Conservation (phyloP, 2,797 vertebrate genomes). For the Lagorchestes hirsutus region DNA sequence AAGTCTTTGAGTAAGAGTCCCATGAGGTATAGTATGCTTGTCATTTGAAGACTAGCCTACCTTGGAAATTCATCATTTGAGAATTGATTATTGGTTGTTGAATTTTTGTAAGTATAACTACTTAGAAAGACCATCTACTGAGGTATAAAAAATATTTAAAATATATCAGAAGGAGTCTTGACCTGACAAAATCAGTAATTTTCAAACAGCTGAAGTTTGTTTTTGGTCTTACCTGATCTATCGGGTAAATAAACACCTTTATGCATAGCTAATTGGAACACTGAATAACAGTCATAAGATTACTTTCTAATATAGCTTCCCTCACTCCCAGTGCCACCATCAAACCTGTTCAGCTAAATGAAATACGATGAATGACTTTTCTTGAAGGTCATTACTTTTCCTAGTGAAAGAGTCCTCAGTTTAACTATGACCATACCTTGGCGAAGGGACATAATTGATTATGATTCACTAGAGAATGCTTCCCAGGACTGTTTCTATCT, state of each 20-base stretch:
- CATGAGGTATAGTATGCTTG: neutral
- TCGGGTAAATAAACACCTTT: neutral
- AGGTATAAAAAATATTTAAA: neutral
- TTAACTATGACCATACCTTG: neutral
- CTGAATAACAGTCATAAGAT: neutral
- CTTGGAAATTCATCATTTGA: neutral
- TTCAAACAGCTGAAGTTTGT: neutral
- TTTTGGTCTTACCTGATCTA: neutral
- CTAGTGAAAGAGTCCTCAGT: neutral
- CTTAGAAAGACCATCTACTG: neutral
- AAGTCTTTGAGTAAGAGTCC: neutral
- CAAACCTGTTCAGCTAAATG: slow-evolving; percentile 48
- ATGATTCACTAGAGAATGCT: slow-evolving; percentile 49
- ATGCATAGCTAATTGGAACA: neutral
- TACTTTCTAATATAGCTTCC: neutral
- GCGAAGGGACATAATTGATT: slow-evolving; percentile 19
- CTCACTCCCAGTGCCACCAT: neutral
- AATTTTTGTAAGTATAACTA: neutral
- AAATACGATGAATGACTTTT: neutral
- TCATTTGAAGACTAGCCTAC: neutral
- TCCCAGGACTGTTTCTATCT: neutral
- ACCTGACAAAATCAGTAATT: neutral
- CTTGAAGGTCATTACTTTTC: neutral
- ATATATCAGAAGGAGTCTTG: neutral
- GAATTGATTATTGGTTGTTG: neutral